A percentile compares a stretch with the other conserved stretches of the same genome.
These are phyloP conservation scores for Cuniculus paca DNA, from an alignment of 2,797 vertebrate genomes.

Conservation along the genomic window DNA sequence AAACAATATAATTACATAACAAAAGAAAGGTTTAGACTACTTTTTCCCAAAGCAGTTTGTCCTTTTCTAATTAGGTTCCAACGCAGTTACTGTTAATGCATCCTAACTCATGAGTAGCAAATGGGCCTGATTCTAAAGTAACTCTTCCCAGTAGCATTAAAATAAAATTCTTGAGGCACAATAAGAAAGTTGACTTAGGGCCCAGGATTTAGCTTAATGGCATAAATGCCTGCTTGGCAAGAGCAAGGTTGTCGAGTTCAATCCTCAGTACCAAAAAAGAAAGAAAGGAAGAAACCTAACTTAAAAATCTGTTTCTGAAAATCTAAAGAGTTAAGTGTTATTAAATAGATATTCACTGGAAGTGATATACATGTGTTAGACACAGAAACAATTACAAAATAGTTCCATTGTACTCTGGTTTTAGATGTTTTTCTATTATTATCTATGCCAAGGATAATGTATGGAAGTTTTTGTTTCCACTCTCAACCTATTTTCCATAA, in stretches of 20 bases:
- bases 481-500: neutral
- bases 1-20: conserved; percentile 59
- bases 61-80: conserved; percentile 65
- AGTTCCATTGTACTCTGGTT: neutral
- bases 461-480: neutral
- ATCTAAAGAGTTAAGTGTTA: neutral
- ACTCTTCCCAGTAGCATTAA: conserved; percentile 52
- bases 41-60: conserved; percentile 60
- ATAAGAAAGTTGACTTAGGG: no score
- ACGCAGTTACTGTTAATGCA: conserved; percentile 44
- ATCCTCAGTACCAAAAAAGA: no score
- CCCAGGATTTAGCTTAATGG: no score
- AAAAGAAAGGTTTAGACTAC: conserved; percentile 60
- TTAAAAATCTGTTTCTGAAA: neutral
- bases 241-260: no score
- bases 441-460: neutral
- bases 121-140: conserved; percentile 77
- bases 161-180: conserved; percentile 47
- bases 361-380: neutral
- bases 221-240: no score
- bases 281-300: no score
- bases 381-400: neutral
- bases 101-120: conserved; percentile 69
- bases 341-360: neutral
- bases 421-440: neutral